Base-by-base conservation (phyloP, 2,888 invertebrate genomes). In the Plagodis dolabraria region DNA sequence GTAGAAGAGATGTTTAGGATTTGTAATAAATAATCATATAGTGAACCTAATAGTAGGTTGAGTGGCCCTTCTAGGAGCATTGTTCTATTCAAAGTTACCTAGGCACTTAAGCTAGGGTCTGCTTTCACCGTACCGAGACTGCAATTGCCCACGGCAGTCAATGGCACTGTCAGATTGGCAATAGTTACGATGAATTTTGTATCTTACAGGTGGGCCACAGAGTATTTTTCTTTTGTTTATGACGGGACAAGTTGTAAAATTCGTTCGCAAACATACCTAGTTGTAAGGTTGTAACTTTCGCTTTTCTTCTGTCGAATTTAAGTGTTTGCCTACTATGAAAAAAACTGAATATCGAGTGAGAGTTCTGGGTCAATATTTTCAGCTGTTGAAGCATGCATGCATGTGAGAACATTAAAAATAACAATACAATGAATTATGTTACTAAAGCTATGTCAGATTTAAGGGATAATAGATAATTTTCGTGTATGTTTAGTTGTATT, bases 101-200 rank as follows among this genome's bases (percentile, higher is more conserved):
- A 11, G 12, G 43, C 8, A 43, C 51, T 56, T 57, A 50, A 48
- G 42, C 49, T 47, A 36, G 52, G 52, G 56, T 46, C 56, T 40
- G 53, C 60, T 57, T 60, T 61, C 60, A 56, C 53, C 49, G 44
- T 11, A 53, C 33, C 53, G 53, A 56, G 52, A 50, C 49, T 53
- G 60, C 56, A 53, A 57, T 61, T 48, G 56, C 60, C 53, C 52
- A 46, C 49, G 53, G 53, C 56, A 9, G 45, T 57, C 56, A 56
- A 61, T 53, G 36, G 51, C 51, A 44, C 51, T 42, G 47, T 56
- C 55, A 60, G 60, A 34, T 52, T 42, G 54, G 50, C 42, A 42
- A 50, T 43, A 59, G 53, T 22, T 5, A 47, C 43, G 46, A 42
- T 61, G 53, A 56, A 61, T 61, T 61, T 61, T 61, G 53, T 53